Evolutionary conservation across 2,797 vertebrate genomes (phyloP).

Genomic region (Atherinosoma microstoma): DNA sequence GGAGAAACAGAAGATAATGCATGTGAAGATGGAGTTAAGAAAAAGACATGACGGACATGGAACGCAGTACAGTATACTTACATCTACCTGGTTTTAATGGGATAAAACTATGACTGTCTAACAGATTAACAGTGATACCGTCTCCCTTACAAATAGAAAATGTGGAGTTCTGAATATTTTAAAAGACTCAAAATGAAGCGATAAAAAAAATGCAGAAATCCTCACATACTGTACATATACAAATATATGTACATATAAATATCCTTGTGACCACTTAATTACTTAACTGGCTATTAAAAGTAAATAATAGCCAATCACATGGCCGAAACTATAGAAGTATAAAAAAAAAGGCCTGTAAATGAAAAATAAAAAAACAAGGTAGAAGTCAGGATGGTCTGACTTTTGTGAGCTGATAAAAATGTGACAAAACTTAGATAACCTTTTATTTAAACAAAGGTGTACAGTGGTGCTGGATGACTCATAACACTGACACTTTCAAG

Average conservation of each 20-base stretch:
- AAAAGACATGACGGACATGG: not conserved
- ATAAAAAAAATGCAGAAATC: not conserved
- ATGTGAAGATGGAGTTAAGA: not conserved
- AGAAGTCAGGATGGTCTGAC: not conserved
- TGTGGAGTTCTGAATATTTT: not conserved
- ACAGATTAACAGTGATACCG: not conserved
- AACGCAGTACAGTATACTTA: not conserved
- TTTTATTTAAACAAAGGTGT: not conserved
- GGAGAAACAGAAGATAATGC: slow-evolving; percentile 15
- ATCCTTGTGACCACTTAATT: too few relatives aligned
- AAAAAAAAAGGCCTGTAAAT: not conserved
- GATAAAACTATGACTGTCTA: not conserved
- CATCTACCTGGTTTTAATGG: not conserved
- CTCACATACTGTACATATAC: too few relatives aligned
- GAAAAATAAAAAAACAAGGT: not conserved
- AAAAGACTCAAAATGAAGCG: not conserved
- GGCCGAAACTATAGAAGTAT: too few relatives aligned
- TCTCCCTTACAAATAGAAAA: not conserved
- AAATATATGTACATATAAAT: too few relatives aligned
- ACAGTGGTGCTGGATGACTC: not conserved
- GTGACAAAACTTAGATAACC: not conserved
- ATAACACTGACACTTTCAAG: not conserved
- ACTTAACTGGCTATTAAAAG: too few relatives aligned
- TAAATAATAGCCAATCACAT: too few relatives aligned
- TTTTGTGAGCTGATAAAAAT: not conserved